Conservation (phyloP, 2,113 vertebrate species). For the Prunella fulvescens region DNA sequence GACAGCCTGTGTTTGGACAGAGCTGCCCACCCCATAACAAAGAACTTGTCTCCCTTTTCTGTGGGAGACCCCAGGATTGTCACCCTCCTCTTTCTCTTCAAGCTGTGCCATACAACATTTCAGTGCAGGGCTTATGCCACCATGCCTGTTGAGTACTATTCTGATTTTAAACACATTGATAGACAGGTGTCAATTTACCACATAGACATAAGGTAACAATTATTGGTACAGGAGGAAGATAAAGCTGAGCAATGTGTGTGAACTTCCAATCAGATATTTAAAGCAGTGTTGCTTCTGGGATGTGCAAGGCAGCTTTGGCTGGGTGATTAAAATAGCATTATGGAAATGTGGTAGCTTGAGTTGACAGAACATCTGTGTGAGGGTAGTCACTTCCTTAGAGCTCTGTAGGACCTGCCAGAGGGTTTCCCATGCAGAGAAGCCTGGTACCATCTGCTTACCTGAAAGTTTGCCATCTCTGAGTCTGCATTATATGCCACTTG, state of each 20-base stretch:
- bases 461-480: constrained; percentile 23
- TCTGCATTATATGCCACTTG: neutral
- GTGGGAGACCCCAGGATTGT: neutral
- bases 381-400: neutral
- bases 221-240: neutral
- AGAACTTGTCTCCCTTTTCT: neutral
- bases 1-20: neutral
- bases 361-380: constrained; percentile 19
- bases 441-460: constrained; percentile 29
- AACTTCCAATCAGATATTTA: neutral
- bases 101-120: neutral
- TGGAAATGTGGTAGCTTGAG: neutral
- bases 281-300: neutral
- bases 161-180: neutral
- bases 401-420: neutral
- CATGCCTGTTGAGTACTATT: neutral
- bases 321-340: neutral
- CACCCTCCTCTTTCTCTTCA: neutral
- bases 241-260: neutral
- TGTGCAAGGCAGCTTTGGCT: neutral
- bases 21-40: neutral
- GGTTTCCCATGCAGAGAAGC: neutral
- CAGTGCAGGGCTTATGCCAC: neutral
- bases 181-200: neutral
- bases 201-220: neutral